These are phyloP conservation scores for Prionailurus viverrinus DNA, from an alignment of 2,113 vertebrate species.

Conservation along the genomic window DNA sequence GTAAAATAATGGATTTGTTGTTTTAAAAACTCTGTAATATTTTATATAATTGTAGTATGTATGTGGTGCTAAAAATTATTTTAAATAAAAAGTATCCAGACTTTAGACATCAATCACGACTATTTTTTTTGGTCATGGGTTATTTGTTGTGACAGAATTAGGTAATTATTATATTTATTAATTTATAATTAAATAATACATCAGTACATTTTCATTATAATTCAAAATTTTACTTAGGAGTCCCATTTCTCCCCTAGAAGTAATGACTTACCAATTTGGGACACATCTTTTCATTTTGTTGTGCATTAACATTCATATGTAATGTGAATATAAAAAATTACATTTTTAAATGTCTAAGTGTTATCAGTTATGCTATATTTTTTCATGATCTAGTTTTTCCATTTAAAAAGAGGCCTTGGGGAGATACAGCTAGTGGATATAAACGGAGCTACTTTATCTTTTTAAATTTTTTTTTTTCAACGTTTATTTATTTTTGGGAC, in stretches of 20 bases:
- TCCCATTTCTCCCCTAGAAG: background rate
- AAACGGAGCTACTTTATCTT: background rate
- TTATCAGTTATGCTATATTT: background rate
- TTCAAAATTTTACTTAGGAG: slow-evolving; percentile 35
- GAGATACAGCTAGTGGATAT: background rate
- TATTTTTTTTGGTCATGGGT: background rate
- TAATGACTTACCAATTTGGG: background rate
- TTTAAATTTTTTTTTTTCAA: background rate
- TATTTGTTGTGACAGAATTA: slow-evolving; percentile 52
- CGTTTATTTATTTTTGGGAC: no score
- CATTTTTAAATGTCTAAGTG: background rate
- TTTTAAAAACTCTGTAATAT: background rate
- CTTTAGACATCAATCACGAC: background rate
- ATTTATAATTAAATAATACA: background rate
- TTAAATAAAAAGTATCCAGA: slow-evolving; percentile 15
- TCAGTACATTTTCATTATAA: background rate
- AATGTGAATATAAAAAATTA: background rate
- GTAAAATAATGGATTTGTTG: background rate
- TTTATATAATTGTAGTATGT: background rate
- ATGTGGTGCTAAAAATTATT: background rate
- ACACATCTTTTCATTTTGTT: slow-evolving; percentile 15
- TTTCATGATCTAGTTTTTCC: background rate
- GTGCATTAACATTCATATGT: background rate
- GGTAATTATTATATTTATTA: slow-evolving; percentile 33
- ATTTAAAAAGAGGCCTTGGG: background rate